phyloP scores from a whole-genome alignment of 2,888 invertebrate species.

The Apamea crenata region DNA sequence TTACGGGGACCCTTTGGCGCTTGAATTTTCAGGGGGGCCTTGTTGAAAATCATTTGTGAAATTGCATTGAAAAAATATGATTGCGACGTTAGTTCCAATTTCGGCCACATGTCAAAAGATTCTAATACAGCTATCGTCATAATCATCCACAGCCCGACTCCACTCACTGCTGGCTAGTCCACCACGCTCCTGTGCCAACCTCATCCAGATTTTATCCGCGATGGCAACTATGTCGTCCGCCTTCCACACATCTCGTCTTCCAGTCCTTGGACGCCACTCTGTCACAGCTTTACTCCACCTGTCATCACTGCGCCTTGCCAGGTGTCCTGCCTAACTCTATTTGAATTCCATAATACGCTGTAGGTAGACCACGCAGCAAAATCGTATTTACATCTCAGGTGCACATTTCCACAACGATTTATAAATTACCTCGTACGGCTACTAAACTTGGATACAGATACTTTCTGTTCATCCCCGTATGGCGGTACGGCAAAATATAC shows the following conservation, averaged over 20 bases:
- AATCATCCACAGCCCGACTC: too few relatives aligned
- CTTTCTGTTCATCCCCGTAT: background rate
- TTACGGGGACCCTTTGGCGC: background rate
- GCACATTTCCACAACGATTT: background rate
- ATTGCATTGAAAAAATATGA: background rate
- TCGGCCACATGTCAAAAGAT: background rate
- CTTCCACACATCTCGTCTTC: too few relatives aligned
- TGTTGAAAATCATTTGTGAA: background rate
- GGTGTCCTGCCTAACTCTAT: too few relatives aligned
- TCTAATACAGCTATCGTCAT: too few relatives aligned
- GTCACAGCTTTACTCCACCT: too few relatives aligned
- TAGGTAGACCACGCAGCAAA: background rate
- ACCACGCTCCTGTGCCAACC: too few relatives aligned
- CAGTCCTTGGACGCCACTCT: too few relatives aligned
- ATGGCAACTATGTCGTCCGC: too few relatives aligned
- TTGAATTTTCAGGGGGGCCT: background rate
- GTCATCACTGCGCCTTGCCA: too few relatives aligned
- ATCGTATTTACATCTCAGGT: background rate
- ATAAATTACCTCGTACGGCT: slow-evolving; percentile 1
- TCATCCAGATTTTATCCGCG: too few relatives aligned
- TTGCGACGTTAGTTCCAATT: background rate
- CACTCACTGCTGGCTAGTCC: too few relatives aligned
- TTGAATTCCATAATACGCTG: too few relatives aligned
- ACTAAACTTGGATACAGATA: background rate
- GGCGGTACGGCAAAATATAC: slow-evolving; percentile 2